phyloP scores from a whole-genome alignment of 2,113 vertebrate genomes.

The Macheiramphus alcinus region DNA sequence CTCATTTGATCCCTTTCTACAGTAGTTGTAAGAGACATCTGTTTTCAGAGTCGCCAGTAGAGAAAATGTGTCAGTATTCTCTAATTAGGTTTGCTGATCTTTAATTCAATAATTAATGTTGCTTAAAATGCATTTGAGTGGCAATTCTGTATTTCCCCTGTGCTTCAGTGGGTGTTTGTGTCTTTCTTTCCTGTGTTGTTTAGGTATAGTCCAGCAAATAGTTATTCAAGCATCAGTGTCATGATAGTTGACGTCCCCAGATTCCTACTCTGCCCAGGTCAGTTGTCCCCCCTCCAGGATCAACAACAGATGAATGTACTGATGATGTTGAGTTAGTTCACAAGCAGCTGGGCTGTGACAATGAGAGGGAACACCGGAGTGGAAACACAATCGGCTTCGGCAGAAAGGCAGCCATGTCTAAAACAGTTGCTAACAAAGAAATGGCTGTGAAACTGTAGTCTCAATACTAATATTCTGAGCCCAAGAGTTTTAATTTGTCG shows the following conservation, averaged over 20 bases:
- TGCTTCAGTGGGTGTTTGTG: background rate
- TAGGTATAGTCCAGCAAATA: background rate
- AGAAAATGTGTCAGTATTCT: background rate
- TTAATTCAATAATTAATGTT: background rate
- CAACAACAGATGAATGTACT: background rate
- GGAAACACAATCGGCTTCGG: background rate
- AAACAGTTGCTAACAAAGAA: background rate
- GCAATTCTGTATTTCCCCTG: background rate
- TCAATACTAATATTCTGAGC: background rate
- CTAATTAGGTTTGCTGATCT: background rate
- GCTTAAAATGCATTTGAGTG: background rate
- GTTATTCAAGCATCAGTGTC: background rate
- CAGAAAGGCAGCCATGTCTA: background rate
- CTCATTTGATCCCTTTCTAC: background rate
- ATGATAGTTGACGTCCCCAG: accelerated
- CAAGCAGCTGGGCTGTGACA: background rate
- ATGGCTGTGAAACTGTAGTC: background rate
- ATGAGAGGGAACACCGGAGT: accelerated
- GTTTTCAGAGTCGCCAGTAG: background rate
- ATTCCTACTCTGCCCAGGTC: background rate
- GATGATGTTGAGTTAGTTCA: background rate
- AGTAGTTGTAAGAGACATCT: background rate
- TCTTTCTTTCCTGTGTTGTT: background rate
- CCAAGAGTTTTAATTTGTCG: background rate
- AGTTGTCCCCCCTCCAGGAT: background rate